A percentile compares a stretch with the other conserved stretches of the same genome.
phyloP scores from a whole-genome alignment of 2,113 vertebrate species.

The Suricata suricatta region DNA sequence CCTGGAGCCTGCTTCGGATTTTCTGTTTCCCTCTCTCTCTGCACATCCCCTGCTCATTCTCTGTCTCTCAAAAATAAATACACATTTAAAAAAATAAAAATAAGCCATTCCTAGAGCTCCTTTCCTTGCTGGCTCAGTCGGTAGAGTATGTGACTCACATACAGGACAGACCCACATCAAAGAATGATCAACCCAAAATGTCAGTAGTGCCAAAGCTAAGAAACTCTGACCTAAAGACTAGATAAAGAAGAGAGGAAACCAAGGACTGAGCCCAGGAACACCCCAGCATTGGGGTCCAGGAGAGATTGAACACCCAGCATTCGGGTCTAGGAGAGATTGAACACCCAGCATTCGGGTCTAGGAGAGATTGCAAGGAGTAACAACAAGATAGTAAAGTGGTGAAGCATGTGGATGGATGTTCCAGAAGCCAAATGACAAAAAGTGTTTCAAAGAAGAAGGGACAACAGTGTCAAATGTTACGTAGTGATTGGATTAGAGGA shows the following conservation, averaged over 20 bases:
- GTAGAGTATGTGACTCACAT: too few relatives aligned
- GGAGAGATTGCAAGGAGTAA: neutral
- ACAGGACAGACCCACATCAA: neutral
- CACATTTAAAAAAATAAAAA: too few relatives aligned
- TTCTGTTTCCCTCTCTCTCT: too few relatives aligned
- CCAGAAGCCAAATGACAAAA: neutral
- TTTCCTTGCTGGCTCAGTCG: too few relatives aligned
- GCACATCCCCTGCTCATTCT: too few relatives aligned
- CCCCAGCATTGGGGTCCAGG: neutral
- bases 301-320: too few relatives aligned
- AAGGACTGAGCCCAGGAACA: neutral
- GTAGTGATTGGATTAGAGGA: neutral
- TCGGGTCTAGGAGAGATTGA: neutral
- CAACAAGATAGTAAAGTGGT: neutral
- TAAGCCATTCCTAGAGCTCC: too few relatives aligned
- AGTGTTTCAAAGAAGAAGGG: neutral
- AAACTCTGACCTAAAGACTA: neutral
- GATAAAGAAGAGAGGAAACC: neutral
- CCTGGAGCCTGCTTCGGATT: too few relatives aligned
- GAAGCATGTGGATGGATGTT: rapidly evolving
- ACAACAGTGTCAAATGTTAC: neutral
- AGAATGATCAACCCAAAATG: neutral
- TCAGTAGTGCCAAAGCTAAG: neutral
- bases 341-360: neutral
- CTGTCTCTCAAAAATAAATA: too few relatives aligned